Conservation (phyloP, 2,888 invertebrate genomes). For the Pediacus dermestoides region DNA sequence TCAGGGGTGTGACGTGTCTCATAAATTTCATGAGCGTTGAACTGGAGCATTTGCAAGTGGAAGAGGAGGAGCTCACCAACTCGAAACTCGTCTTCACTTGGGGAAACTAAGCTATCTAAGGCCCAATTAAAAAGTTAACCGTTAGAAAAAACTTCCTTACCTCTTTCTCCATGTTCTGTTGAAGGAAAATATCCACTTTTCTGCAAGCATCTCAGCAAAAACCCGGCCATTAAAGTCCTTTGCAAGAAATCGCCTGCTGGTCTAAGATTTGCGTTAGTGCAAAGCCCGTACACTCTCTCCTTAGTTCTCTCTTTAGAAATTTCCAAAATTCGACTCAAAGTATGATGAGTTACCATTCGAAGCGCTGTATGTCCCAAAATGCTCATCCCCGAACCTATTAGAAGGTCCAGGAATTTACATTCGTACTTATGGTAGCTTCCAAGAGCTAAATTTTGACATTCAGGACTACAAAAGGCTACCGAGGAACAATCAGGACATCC, state of each 20-base stretch:
- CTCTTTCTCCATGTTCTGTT: constrained; percentile 25
- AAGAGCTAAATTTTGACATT: constrained; percentile 63
- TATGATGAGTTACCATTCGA: constrained; percentile 71
- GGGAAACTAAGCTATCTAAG: too few relatives aligned
- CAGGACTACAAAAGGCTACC: constrained; percentile 69
- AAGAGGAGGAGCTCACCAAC: constrained; percentile 65
- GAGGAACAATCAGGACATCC: constrained; percentile 72
- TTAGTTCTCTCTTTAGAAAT: constrained; percentile 52
- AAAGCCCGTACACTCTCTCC: constrained; percentile 59
- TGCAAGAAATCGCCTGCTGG: constrained; percentile 68
- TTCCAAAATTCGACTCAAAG: constrained; percentile 51
- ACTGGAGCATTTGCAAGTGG: constrained; percentile 73
- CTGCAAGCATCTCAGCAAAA: constrained; percentile 68
- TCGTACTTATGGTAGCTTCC: constrained; percentile 70
- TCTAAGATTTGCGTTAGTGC: constrained; percentile 62
- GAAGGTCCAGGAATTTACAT: constrained; percentile 69
- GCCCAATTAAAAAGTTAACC: too few relatives aligned
- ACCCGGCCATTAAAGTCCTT: constrained; percentile 72
- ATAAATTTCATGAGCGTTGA: constrained; percentile 82
- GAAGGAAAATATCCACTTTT: constrained; percentile 61
- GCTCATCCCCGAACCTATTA: constrained; percentile 77
- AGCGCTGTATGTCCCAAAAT: constrained; percentile 71
- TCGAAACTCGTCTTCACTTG: constrained; percentile 55
- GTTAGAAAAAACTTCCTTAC: constrained; percentile 14
- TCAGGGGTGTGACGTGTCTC: constrained; percentile 58